Conservation (phyloP, 2,888 invertebrate species). For the Pristionchus arcanus region DNA sequence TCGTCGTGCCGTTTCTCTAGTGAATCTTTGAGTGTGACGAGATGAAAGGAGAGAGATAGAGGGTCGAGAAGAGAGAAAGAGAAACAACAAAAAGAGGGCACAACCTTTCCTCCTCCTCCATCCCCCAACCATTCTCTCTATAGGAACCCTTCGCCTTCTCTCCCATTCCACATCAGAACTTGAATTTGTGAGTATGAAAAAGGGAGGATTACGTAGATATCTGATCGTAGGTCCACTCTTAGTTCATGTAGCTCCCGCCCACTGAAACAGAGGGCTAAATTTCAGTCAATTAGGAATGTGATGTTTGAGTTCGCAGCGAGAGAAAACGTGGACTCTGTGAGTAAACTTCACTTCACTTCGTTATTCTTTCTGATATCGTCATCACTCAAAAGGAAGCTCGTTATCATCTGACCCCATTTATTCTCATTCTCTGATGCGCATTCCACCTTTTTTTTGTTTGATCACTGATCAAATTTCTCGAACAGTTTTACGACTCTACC, state of each 20-base stretch:
- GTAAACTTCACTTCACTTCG: background rate
- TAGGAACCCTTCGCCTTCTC: background rate
- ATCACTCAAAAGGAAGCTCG: conserved; percentile 9
- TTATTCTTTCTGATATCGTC: conserved; percentile 29
- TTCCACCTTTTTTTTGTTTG: background rate
- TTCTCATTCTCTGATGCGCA: background rate
- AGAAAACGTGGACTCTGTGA: background rate
- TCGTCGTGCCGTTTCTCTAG: conserved; percentile 27
- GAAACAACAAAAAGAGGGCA: conserved; percentile 41
- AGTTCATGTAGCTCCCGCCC: conserved; percentile 4
- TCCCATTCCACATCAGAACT: background rate
- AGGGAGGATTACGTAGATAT: background rate
- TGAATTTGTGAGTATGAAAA: background rate
- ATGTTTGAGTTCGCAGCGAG: background rate
- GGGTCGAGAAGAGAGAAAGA: background rate
- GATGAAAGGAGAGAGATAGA: background rate
- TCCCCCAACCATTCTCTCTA: conserved; percentile 16
- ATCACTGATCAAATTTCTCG: background rate
- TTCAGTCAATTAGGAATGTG: background rate
- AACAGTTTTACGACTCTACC: background rate
- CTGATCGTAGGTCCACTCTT: conserved; percentile 20
- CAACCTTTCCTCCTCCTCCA: conserved; percentile 40
- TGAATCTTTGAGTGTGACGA: conserved; percentile 31
- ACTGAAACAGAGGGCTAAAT: background rate
- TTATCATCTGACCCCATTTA: conserved; percentile 47